phyloP scores from a whole-genome alignment of 2,888 invertebrate genomes.

The Carpatolechia fugitivella region DNA sequence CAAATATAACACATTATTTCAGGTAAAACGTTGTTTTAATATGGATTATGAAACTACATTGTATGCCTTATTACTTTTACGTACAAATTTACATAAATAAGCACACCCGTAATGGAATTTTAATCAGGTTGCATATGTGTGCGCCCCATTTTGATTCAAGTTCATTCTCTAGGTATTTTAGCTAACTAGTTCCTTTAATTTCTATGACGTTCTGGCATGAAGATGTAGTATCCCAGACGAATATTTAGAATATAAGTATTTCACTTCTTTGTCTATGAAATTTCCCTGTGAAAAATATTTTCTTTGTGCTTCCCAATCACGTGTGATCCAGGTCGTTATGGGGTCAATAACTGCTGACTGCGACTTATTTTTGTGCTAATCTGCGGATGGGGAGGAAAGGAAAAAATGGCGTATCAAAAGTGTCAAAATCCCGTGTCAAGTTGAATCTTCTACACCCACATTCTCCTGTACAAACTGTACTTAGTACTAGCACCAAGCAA shows the following conservation, averaged over 20 bases:
- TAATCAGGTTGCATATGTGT: slow-evolving; percentile 36
- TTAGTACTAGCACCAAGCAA: too few species aligned
- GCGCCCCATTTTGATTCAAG: slow-evolving; percentile 67
- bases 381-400: neutral
- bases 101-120: slow-evolving; percentile 24
- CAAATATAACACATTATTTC: slow-evolving; percentile 65
- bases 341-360: slow-evolving; percentile 72
- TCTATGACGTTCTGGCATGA: neutral
- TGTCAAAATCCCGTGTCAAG: neutral
- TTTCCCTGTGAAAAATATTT: slow-evolving; percentile 13
- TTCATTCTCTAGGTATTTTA: slow-evolving; percentile 56
- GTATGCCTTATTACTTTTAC: slow-evolving; percentile 19
- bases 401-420: neutral
- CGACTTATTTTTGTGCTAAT: slow-evolving; percentile 40
- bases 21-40: slow-evolving; percentile 64
- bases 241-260: neutral
- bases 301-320: slow-evolving; percentile 68
- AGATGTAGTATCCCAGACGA: neutral
- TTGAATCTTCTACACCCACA: too few species aligned
- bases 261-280: neutral
- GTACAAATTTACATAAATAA: slow-evolving; percentile 12
- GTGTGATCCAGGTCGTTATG: slow-evolving; percentile 70
- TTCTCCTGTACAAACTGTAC: too few species aligned
- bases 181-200: slow-evolving; percentile 24
- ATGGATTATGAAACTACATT: slow-evolving; percentile 23